Base-by-base conservation (phyloP, 30 jellyfish, hydroid and myxozoan genomes). In the Morbakka virulenta region DNA sequence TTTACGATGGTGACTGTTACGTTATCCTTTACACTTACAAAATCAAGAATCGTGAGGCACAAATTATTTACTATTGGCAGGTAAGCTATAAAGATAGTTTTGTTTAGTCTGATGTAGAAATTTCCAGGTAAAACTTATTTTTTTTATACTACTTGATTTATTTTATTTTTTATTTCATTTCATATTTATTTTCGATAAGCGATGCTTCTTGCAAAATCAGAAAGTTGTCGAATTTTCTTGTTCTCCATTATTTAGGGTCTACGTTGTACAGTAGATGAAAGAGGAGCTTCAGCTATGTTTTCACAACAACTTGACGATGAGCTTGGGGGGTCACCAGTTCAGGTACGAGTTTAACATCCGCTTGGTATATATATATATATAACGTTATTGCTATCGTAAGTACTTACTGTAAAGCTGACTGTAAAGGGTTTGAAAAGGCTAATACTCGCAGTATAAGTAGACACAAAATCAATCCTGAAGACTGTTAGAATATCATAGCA, bases 11-110 rank as follows among this genome's bases (percentile, higher is more conserved):
- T 52, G 98, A 91, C 69, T 91, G 98, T 50, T 91, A 91, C 31
- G 91, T 91, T 27, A 31, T 91, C 20, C 82, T 84, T 53, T 91
- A 91, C 84, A 84, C 96, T 11, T 91, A 91, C 79, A 32, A 32
- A 34, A 95, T 74, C 24, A 91, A 79, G 36, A 72, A 71, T 1
- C 35, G 82, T 50, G 96, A 91, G 68, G 77, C 71, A 64, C 89
- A 91, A 47, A 85, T 91, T 51, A 77, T 91, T 25, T 91, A 91
- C 81, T 91, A 67, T 79, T 91, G 98, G 98, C 98, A 91, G 98
- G 98, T 91, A 70, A 67, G 35, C 2, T 2, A 71, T 22, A 32
- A 50, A 4, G 1, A 36, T 35, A 11, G 20, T 69, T 26, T 1
- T 24, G 1, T 48, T 11, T 4, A 2, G 0, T 24, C 63, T n/a